These are phyloP conservation scores for Lonchura striata DNA, from an alignment of 2,113 vertebrate genomes.

Conservation along the genomic window DNA sequence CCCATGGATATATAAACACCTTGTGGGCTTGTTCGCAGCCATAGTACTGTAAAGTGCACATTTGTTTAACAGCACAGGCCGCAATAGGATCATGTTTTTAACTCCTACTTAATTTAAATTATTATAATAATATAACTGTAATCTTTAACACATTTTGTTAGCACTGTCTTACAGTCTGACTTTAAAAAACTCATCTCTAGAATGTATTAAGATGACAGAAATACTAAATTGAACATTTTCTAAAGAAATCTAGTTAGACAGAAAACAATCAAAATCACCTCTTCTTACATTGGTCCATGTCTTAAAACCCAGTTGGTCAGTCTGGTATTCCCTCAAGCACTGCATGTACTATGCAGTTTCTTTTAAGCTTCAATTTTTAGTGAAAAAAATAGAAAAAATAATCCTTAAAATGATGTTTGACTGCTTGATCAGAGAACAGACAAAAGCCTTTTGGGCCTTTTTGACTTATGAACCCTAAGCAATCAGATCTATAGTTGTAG, in stretches of 20 bases:
- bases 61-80: background rate
- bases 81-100: background rate
- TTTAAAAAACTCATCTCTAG: background rate
- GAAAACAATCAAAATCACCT: background rate
- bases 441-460: background rate
- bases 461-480: background rate
- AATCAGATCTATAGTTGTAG: background rate
- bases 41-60: background rate
- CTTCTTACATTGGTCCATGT: background rate
- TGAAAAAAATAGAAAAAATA: background rate
- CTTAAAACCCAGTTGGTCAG: background rate
- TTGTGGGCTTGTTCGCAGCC: background rate
- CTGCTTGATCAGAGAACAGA: background rate
- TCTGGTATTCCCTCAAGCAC: background rate
- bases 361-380: background rate
- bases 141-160: background rate
- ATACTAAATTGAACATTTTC: background rate
- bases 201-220: background rate
- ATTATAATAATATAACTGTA: background rate
- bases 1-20: background rate
- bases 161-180: background rate
- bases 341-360: background rate
- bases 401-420: background rate
- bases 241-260: background rate
- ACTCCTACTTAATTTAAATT: background rate